Percentiles rank a stretch among this genome's conserved stretches.
phyloP scores from a whole-genome alignment of 1,140 invertebrate species.

The Nomia melanderi region DNA sequence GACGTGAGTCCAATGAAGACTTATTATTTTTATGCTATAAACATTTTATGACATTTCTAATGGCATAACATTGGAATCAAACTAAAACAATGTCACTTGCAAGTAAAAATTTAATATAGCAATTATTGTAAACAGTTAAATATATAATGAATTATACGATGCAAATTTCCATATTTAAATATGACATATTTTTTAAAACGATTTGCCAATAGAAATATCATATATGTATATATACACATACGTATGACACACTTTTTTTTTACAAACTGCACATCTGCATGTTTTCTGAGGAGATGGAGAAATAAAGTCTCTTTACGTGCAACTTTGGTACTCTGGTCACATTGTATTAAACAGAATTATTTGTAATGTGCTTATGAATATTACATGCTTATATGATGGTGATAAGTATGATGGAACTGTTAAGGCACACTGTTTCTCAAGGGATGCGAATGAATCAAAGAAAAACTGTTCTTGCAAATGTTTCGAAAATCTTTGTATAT shows the following conservation, averaged over 20 bases:
- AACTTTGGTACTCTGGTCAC: neutral
- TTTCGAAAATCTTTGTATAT: conserved; percentile 26
- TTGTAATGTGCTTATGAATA: conserved; percentile 6
- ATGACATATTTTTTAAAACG: neutral
- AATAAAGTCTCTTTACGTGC: neutral
- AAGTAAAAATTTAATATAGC: neutral
- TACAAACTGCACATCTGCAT: conserved; percentile 11
- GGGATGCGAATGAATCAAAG: neutral
- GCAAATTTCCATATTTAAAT: neutral
- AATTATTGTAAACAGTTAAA: neutral
- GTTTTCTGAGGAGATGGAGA: neutral
- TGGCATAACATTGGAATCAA: neutral
- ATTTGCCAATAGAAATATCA: neutral
- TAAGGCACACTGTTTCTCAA: conserved; percentile 11
- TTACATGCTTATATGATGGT: conserved; percentile 30
- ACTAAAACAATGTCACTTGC: too few relatives aligned
- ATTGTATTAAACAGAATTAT: neutral
- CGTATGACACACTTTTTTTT: neutral
- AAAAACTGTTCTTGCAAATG: conserved; percentile 10
- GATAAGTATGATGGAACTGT: conserved; percentile 9
- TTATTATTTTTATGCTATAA: neutral
- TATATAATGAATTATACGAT: neutral
- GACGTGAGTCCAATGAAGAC: neutral
- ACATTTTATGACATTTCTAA: neutral
- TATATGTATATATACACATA: neutral